A percentile compares a stretch with the other conserved stretches of the same genome.
Conservation (phyloP, 2,113 vertebrate species). For the Theristicus caerulescens region DNA sequence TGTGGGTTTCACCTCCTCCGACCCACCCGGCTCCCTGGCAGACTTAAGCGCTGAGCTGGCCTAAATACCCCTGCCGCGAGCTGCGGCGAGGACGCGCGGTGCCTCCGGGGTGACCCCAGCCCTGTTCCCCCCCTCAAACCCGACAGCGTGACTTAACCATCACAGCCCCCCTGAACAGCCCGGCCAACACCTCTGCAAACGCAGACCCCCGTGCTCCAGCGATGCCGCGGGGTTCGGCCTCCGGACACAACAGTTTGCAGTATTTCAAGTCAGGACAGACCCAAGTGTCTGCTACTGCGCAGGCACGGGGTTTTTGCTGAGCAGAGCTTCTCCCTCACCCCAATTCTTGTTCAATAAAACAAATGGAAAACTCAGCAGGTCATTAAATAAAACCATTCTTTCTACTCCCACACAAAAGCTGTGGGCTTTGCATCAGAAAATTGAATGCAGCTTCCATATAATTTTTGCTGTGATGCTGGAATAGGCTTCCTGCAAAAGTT, state of each 20-base stretch:
- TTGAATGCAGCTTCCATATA: background rate
- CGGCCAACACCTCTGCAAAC: background rate
- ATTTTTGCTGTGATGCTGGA: background rate
- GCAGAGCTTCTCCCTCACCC: constrained; percentile 8
- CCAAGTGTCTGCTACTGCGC: background rate
- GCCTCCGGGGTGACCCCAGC: background rate
- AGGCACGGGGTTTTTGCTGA: background rate
- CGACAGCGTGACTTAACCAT: background rate
- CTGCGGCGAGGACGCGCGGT: background rate
- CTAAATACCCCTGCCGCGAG: background rate
- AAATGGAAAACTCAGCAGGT: constrained; percentile 16
- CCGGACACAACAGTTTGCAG: background rate
- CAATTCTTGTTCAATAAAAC: background rate
- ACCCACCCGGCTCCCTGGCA: background rate
- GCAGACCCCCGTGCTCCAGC: background rate
- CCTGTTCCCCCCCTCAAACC: background rate
- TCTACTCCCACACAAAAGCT: constrained; percentile 1
- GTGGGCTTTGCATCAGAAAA: background rate
- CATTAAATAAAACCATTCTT: constrained; percentile 23
- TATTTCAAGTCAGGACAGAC: background rate
- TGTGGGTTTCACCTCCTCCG: background rate
- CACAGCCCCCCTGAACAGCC: background rate
- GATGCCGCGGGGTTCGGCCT: background rate
- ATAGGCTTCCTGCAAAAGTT: background rate
- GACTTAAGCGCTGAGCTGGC: background rate